phyloP scores from a whole-genome alignment of 2,888 invertebrate genomes.

The Pegoplata infirma region DNA sequence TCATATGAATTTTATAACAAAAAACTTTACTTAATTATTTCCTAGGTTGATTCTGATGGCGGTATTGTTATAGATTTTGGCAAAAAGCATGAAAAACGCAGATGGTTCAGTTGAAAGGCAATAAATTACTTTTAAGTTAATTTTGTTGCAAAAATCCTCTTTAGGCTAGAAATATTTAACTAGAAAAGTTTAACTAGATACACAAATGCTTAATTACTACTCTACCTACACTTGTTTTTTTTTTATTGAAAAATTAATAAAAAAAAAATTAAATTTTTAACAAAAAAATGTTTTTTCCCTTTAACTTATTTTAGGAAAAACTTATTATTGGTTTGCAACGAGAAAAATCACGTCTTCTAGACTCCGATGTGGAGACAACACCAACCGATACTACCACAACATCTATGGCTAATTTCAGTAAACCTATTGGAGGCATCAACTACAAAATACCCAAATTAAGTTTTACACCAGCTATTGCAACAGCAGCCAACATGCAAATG shows the following conservation, averaged over 20 bases:
- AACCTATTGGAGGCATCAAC: conserved; percentile 45
- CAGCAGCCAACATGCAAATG: conserved; percentile 52
- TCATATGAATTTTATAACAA: conserved; percentile 25
- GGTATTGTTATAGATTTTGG: conserved; percentile 67
- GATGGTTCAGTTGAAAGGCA: conserved; percentile 67
- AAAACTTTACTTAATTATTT: conserved; percentile 53
- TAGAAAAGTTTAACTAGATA: conserved; percentile 1
- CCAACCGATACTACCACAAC: conserved; percentile 69
- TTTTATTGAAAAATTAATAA: background rate
- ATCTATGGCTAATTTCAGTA: conserved; percentile 66
- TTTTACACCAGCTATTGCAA: conserved; percentile 55
- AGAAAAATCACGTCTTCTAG: conserved; percentile 60
- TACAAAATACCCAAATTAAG: conserved; percentile 58
- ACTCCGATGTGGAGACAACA: conserved; percentile 67
- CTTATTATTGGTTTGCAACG: conserved; percentile 61
- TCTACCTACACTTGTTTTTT: background rate
- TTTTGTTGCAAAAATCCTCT: background rate
- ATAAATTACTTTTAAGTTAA: conserved; percentile 47
- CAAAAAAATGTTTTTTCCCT: background rate
- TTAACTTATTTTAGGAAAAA: conserved; percentile 55
- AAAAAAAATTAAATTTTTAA: background rate
- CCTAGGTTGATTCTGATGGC: conserved; percentile 66
- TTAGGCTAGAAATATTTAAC: conserved; percentile 23
- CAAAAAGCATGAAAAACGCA: conserved; percentile 60
- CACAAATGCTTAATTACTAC: conserved; percentile 8